Conservation (phyloP, 2,797 vertebrate genomes). For the Chelon labrosus region DNA sequence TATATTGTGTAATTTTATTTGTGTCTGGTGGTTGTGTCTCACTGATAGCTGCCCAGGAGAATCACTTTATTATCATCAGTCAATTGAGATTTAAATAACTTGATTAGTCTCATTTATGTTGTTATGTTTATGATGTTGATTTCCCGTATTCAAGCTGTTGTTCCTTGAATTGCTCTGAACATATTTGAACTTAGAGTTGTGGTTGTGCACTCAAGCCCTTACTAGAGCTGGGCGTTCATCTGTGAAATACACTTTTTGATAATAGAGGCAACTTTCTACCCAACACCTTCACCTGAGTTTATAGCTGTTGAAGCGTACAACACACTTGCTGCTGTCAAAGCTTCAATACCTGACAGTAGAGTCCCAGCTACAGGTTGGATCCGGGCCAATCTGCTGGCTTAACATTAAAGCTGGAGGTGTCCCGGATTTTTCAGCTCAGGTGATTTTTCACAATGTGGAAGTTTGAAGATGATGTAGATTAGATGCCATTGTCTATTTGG, state of each 20-base stretch:
- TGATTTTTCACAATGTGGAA: conserved; percentile 29
- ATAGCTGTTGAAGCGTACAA: conserved; percentile 3
- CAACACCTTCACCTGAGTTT: background rate
- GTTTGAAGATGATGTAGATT: conserved; percentile 10
- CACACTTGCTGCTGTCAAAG: background rate
- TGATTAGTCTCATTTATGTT: too few species aligned
- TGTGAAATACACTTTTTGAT: too few species aligned
- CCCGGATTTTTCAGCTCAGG: conserved; percentile 30
- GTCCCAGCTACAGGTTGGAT: conserved; percentile 9
- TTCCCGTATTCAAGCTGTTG: background rate
- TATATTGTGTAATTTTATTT: background rate
- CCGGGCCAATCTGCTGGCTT: conserved; percentile 4
- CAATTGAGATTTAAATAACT: too few species aligned
- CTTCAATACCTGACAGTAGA: background rate
- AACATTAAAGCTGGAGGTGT: conserved; percentile 17
- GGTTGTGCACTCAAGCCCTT: background rate
- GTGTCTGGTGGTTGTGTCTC: background rate
- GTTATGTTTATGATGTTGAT: background rate
- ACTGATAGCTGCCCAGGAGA: background rate
- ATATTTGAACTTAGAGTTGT: background rate
- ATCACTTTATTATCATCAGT: background rate
- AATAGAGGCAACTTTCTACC: background rate
- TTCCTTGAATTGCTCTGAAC: background rate
- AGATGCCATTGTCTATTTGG: conserved; percentile 5
- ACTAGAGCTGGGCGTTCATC: background rate